A percentile compares a stretch with the other conserved stretches of the same genome.
Evolutionary conservation across 2,797 vertebrate genomes (phyloP).

Genomic region (Xiphorhynchus erythropygius): DNA sequence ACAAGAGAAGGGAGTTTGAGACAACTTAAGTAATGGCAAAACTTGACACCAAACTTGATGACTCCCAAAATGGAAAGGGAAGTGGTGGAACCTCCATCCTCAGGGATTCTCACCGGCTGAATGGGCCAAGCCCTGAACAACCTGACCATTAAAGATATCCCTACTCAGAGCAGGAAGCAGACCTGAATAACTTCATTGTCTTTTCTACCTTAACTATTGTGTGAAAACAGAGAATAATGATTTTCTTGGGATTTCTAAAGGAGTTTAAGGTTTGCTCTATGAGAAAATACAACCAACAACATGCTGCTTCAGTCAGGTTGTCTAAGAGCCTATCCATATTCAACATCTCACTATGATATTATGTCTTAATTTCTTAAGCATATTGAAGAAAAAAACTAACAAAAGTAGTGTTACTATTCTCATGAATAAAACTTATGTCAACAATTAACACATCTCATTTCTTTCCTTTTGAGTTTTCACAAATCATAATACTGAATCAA

Average conservation of each 20-base stretch:
- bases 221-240: background rate
- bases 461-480: background rate
- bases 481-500: background rate
- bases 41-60: background rate
- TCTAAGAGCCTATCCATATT: background rate
- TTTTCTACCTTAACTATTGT: background rate
- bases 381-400: background rate
- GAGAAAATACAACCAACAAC: background rate
- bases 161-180: background rate
- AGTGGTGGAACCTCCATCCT: background rate
- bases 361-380: background rate
- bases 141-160: background rate
- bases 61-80: background rate
- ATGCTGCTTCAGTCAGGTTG: background rate
- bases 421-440: background rate
- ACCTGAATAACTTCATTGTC: background rate
- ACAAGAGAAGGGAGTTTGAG: background rate
- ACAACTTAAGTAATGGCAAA: background rate
- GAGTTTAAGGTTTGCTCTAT: background rate
- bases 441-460: background rate
- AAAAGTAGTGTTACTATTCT: background rate
- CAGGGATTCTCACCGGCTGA: background rate
- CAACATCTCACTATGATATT: rapidly evolving
- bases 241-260: background rate
- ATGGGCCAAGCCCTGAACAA: background rate